A percentile compares a stretch with the other conserved stretches of the same genome.
phyloP scores from a whole-genome alignment of 2,888 invertebrate genomes.

The Acanthosoma haemorrhoidale region DNA sequence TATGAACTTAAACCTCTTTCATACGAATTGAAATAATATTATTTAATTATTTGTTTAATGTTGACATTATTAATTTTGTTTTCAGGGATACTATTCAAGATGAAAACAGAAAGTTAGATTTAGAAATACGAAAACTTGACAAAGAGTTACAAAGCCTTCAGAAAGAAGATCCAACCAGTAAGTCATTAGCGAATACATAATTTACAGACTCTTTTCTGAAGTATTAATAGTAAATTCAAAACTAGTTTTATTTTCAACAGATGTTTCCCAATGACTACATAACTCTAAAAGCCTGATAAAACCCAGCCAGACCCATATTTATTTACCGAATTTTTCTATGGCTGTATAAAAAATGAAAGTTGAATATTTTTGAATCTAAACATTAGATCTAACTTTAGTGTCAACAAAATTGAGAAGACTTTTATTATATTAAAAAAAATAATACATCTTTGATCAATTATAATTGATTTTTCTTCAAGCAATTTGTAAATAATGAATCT shows the following conservation, averaged over 20 bases:
- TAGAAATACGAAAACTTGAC: constrained; percentile 38
- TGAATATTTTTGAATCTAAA: too few species aligned
- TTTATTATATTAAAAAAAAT: too few species aligned
- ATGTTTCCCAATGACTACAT: not conserved
- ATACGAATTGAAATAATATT: not conserved
- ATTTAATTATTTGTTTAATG: not conserved
- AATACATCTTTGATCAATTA: too few species aligned
- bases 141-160: constrained; percentile 39
- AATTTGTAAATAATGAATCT: too few species aligned
- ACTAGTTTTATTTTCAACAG: not conserved
- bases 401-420: too few species aligned
- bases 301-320: too few species aligned
- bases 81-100: constrained; percentile 38
- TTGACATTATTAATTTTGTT: not conserved
- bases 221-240: not conserved
- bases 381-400: too few species aligned
- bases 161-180: constrained; percentile 40
- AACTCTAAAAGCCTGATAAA: too few species aligned
- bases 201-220: not conserved
- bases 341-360: too few species aligned
- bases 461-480: too few species aligned
- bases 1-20: not conserved
- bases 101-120: constrained; percentile 38
- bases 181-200: not conserved
- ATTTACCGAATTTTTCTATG: too few species aligned